Evolutionary conservation across 2,888 invertebrate species (phyloP).

Genomic region (Siphonodentalium dalli): DNA sequence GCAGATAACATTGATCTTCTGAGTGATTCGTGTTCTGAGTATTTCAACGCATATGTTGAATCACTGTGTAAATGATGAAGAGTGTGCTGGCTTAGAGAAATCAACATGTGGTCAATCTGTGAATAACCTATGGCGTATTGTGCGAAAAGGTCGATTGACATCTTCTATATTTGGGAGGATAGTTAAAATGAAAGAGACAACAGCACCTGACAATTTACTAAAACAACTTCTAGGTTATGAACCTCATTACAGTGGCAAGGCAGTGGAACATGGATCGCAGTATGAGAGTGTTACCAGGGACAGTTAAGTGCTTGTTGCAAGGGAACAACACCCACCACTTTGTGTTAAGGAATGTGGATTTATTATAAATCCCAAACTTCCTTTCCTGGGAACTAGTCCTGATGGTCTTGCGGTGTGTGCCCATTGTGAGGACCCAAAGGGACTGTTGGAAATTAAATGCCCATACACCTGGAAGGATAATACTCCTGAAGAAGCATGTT

Average conservation of each 20-base stretch:
- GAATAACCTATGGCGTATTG: conserved; percentile 6
- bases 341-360: conserved; percentile 2
- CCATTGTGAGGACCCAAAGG: not conserved
- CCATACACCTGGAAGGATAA: not conserved
- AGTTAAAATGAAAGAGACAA: not conserved
- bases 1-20: conserved; percentile 1
- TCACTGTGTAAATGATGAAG: not conserved
- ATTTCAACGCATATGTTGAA: not conserved
- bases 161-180: conserved; percentile 18
- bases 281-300: conserved; percentile 22
- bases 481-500: not conserved
- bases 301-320: not conserved
- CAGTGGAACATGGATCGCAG: conserved; percentile 9
- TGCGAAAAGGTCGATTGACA: conserved; percentile 2
- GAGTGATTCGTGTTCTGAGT: no score
- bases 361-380: conserved; percentile 1
- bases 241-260: not conserved
- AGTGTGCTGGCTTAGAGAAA: conserved; percentile 3
- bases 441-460: conserved; percentile 5
- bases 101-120: conserved; percentile 10
- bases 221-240: conserved; percentile 6
- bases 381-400: conserved; percentile 15
- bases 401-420: conserved; percentile 4
- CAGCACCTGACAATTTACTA: conserved; percentile 6
- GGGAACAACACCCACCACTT: no score